Base-by-base conservation (phyloP, 2,888 invertebrate species). In the Ernsta delagoae region DNA sequence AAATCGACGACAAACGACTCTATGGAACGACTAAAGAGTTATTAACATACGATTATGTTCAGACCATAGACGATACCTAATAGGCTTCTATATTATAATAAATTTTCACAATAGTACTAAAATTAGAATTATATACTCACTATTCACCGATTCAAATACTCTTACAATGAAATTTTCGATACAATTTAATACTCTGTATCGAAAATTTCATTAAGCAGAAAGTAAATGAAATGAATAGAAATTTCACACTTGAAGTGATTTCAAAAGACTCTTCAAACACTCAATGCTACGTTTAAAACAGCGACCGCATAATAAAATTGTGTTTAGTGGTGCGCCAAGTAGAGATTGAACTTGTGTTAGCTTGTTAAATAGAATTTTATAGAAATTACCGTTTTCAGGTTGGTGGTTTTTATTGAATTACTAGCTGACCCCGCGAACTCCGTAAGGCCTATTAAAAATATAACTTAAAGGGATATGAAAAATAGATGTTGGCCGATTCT, bases 231-330 rank as follows among this genome's bases (percentile, higher is more conserved):
- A 86, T 80, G 87, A 85, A 85, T 81, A 80, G 75, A 82, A 86
- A 89, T 91, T 90, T 88, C 76, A 88, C 89, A 88, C 88, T 89
- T 72, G 86, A 83, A 83, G 83, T 84, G 83, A 56, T 81, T 84
- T 86, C 85, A 88, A 90, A 90, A 86, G 86, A 83, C 80, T 82
- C 83, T 77, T 81, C 79, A 67, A 86, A 85, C 85, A 86, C 85
- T 86, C 84, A 79, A 87, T 87, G 86, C 85, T 85, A 83, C 82
- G 79, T 80, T 86, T 24, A 24, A 79, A 83, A 85, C 83, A 83
- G 82, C 87, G 80, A 87, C 85, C 85, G 86, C 85, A 80, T 83
- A 83, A 86, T 87, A 83, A 85, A 86, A 87, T 86, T 85, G 81
- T 86, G 77, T 87, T 88, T 85, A 84, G 82, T 80, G 80, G 71